phyloP scores from a whole-genome alignment of 2,113 vertebrate species.

The Platysteira castanea region DNA sequence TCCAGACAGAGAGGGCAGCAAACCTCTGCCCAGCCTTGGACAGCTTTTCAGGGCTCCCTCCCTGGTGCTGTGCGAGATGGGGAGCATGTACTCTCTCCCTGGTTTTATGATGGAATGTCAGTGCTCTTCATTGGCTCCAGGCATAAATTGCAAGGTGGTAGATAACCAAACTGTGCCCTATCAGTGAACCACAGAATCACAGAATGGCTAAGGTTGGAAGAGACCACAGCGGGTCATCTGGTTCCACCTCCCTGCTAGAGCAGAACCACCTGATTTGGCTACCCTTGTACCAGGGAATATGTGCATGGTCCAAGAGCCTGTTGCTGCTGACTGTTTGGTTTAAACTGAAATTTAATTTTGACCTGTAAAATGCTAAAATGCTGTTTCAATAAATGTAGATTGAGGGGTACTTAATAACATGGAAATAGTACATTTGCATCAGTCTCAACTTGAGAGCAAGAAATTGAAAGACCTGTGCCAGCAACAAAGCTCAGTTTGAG shows the following conservation, averaged over 20 bases:
- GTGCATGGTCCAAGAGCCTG: fast-evolving
- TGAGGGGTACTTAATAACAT: neutral
- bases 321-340: neutral
- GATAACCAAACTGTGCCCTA: neutral
- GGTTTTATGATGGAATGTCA: neutral
- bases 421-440: neutral
- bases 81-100: fast-evolving
- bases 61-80: neutral
- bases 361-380: neutral
- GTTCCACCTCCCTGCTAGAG: neutral
- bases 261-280: neutral
- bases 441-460: neutral
- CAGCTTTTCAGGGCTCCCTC: neutral
- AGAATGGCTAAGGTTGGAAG: neutral
- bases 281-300: fast-evolving
- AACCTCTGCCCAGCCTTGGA: fast-evolving
- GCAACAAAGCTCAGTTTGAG: neutral
- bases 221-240: neutral
- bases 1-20: fast-evolving
- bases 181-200: neutral
- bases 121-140: neutral
- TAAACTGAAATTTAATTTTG: neutral
- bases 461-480: neutral
- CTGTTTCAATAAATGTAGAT: neutral
- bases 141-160: neutral